Evolutionary conservation across 2,888 invertebrate species (phyloP), one percentile per base, ranked within the genome.

Genomic region (Sycophila texana): DNA sequence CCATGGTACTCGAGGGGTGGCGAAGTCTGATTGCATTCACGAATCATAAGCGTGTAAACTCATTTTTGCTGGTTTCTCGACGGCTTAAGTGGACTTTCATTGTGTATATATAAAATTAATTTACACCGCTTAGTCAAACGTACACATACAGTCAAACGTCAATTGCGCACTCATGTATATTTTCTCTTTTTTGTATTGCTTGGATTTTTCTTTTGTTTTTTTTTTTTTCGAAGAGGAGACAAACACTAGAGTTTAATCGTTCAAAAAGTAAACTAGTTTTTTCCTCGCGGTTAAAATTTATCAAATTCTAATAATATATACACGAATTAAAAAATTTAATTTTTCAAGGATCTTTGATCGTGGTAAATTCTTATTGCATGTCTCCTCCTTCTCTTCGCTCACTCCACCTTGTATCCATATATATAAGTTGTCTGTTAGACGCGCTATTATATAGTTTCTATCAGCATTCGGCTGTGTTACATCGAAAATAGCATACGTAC

Each of bases 401-500:
- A 57, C 63, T 68, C 53, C 51, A 74, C 57, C 51, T 73, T 12
- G 53, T 76, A 71, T 4, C 51, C n/a, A n/a, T 75, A 4, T 20
- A 63, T 71, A 51, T 70, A 39, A 10, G 58, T 57, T 73, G 30
- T 74, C 63, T 74, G 20, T 66, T 67, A 16, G n/a, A 47, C 67
- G 39, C 53, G 39, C 20, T 66, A 13, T 49, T 49, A 60, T 72
- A 63, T 76, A 61, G 22, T 61, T 68, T 47, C 53, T 58, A 74
- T 67, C 22, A 71, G 65, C 60, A 49, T 80, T 26, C 30, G 49
- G 71, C 61, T 77, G 70, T 58, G 55, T 81, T 74, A 75, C 78
- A 81, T 75, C 63, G 68, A 81, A 71, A 67, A 73, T 71, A 78
- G 55, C 63, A 67, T 68, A 49, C 65, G 39, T 73, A 78, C 67